These are phyloP conservation scores for Folsomia manolachei DNA, from an alignment of 2,888 invertebrate genomes.

Conservation along the genomic window DNA sequence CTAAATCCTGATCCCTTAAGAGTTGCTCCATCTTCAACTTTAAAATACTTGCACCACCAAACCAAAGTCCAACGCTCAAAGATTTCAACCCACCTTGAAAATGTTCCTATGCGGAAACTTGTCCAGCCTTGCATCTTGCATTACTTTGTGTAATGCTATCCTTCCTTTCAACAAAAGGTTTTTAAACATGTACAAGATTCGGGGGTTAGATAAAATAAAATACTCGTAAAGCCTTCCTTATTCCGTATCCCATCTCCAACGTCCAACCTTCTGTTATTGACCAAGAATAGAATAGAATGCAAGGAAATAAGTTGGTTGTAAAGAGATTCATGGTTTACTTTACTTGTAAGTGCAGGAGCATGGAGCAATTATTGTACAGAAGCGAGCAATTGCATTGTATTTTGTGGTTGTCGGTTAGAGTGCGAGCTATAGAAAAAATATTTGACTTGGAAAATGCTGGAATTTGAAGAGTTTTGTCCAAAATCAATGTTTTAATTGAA, in stretches of 20 bases:
- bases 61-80: background rate
- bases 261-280: background rate
- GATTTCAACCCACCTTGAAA: background rate
- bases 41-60: background rate
- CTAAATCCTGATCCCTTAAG: background rate
- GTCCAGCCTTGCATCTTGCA: too few species aligned
- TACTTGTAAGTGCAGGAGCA: background rate
- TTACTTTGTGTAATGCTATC: conserved; percentile 10
- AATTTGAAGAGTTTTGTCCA: background rate
- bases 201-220: background rate
- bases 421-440: background rate
- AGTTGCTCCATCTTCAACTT: background rate
- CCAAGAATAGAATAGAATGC: too few species aligned
- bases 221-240: background rate
- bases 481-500: too few species aligned
- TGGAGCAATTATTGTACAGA: background rate
- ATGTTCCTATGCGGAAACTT: background rate
- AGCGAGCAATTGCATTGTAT: background rate
- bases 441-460: background rate
- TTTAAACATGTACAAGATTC: conserved; percentile 13
- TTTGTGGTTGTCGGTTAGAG: too few species aligned
- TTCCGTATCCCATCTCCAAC: background rate
- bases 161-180: conserved; percentile 13
- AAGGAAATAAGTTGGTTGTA: too few species aligned
- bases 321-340: too few species aligned